phyloP scores from a whole-genome alignment of 2,113 vertebrate genomes.

The Bos javanicus region DNA sequence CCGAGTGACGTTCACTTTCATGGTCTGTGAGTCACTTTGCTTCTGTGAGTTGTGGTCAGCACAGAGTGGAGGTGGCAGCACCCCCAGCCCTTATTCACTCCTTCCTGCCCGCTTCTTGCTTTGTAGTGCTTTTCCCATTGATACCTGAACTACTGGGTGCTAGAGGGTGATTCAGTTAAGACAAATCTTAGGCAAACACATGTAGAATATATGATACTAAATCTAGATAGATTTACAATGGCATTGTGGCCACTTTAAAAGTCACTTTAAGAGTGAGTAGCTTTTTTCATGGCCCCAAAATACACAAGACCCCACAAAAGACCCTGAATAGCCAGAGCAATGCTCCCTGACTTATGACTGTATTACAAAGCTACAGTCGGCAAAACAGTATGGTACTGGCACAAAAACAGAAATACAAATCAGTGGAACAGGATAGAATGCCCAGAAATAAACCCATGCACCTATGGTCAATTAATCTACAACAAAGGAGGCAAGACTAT shows the following conservation, averaged over 20 bases:
- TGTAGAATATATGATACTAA: not conserved
- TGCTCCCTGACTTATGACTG: not conserved
- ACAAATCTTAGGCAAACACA: not conserved
- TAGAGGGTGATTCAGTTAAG: not conserved
- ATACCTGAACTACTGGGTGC: not conserved
- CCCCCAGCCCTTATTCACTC: not conserved
- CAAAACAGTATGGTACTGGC: not conserved
- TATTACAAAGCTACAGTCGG: not conserved
- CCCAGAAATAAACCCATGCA: not conserved
- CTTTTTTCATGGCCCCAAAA: not conserved
- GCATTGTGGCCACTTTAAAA: not conserved
- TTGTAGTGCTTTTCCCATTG: not conserved
- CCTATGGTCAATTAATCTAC: not conserved
- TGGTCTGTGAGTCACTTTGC: not conserved
- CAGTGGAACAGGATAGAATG: not conserved
- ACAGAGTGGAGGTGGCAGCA: not conserved
- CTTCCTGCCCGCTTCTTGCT: not conserved
- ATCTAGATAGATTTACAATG: not conserved
- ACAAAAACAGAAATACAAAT: not conserved
- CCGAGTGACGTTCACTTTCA: not conserved
- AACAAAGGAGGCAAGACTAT: not conserved
- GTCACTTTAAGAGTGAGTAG: not conserved
- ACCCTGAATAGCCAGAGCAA: not conserved
- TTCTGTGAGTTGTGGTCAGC: not conserved
- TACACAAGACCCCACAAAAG: not conserved